Percentiles rank a stretch among this genome's conserved stretches.
Evolutionary conservation across 2,797 vertebrate genomes (phyloP).

Genomic region (Crocidura indochinensis): DNA sequence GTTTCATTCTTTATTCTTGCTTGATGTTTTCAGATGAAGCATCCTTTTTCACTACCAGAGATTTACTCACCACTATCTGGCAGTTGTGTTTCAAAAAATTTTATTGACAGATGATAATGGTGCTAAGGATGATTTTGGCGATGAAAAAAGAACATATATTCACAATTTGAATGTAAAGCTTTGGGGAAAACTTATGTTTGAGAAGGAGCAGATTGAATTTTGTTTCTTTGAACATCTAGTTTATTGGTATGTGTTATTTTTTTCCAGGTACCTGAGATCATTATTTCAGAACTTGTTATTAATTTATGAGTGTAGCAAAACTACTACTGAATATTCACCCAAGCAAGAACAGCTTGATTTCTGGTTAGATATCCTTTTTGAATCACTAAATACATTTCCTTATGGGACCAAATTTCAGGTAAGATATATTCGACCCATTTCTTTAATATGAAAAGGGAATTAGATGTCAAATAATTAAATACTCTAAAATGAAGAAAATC

Average conservation of each 20-base stretch:
- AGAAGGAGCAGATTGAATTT: constrained; percentile 56
- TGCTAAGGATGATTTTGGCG: neutral
- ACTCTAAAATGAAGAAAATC: constrained; percentile 50
- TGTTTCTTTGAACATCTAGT: constrained; percentile 72
- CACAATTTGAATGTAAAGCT: constrained; percentile 46
- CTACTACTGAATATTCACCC: constrained; percentile 93
- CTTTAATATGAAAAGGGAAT: constrained; percentile 40
- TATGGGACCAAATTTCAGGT: constrained; percentile 97
- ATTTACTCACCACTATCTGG: neutral
- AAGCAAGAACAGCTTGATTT: constrained; percentile 95
- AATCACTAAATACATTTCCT: constrained; percentile 94
- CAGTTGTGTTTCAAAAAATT: constrained; percentile 32
- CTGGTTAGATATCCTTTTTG: constrained; percentile 99
- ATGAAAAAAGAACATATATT: constrained; percentile 21
- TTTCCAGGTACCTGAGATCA: constrained; percentile 95
- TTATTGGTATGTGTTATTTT: constrained; percentile 78
- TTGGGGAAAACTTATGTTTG: constrained; percentile 51
- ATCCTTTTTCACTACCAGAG: constrained; percentile 2
- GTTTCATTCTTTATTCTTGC: constrained; percentile 22
- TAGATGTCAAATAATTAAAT: constrained; percentile 25
- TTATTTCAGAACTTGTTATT: constrained; percentile 97
- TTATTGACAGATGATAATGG: neutral
- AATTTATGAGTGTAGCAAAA: constrained; percentile 96
- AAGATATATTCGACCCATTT: constrained; percentile 84
- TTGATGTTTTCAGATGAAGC: constrained; percentile 23